A percentile compares a stretch with the other conserved stretches of the same genome.
Evolutionary conservation across 1,140 invertebrate species (phyloP).

Genomic region (Colletes gigas): DNA sequence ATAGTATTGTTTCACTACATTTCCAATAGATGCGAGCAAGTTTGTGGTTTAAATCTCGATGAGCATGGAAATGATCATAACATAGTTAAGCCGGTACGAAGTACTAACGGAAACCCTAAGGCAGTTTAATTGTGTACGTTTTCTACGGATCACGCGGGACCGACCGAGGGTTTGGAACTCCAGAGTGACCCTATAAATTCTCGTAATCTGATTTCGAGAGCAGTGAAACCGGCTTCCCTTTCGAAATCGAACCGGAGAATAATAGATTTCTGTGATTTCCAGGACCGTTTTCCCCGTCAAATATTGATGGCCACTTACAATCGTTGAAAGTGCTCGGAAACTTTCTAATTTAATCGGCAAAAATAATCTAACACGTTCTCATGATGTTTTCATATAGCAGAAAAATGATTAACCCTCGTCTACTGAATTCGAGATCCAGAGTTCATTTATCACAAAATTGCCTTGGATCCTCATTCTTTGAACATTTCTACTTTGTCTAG

Average conservation of each 20-base stretch:
- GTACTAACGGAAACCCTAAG: slow-evolving; percentile 18
- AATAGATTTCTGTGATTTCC: slow-evolving; percentile 58
- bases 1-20: background rate
- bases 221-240: slow-evolving; percentile 54
- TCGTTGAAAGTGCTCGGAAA: background rate
- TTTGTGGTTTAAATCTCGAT: background rate
- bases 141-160: slow-evolving; percentile 40
- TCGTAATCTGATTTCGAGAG: slow-evolving; percentile 71
- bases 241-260: slow-evolving; percentile 57
- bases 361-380: background rate
- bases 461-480: too few species aligned
- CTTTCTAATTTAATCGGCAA: background rate
- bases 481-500: too few species aligned
- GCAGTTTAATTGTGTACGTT: slow-evolving; percentile 57
- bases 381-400: background rate
- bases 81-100: slow-evolving; percentile 9
- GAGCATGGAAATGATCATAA: slow-evolving; percentile 16
- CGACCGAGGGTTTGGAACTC: slow-evolving; percentile 10
- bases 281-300: slow-evolving; percentile 13
- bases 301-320: slow-evolving; percentile 10
- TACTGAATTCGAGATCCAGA: too few species aligned
- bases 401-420: too few species aligned
- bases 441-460: too few species aligned
- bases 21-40: background rate
- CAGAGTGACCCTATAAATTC: slow-evolving; percentile 73